Evolutionary conservation across 2,113 vertebrate species (phyloP), one percentile per base, ranked within the genome.

Genomic region (Hemichromis elongatus): DNA sequence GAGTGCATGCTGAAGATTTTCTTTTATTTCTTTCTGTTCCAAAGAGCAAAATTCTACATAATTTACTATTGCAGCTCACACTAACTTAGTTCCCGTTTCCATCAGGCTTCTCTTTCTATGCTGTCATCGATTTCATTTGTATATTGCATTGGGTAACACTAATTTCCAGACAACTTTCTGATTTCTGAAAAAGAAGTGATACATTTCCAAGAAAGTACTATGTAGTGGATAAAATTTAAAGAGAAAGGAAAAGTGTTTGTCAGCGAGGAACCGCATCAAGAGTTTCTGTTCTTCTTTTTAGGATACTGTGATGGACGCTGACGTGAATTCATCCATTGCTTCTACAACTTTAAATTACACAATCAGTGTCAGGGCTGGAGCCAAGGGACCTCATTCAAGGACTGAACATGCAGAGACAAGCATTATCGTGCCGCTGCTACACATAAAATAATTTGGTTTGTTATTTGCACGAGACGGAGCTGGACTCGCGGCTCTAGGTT

Each of bases 91-190:
- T 75, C 42, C 47, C 42, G 1, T 30, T 13, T 0, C 16, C 68
- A 50, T n/a, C 9, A 50, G 12, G 26, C 9, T 50, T 75, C 68
- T 45, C 16, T 30, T 50, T 45, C 47, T 47, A 47, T 50, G 9
- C 42, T n/a, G 68, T 50, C 45, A 75, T 50, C 13, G 68, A 75
- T 75, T 75, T 75, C 26, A 50, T 50, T 50, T 28, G 14, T 50
- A 50, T 75, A 8, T 75, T 50, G 26, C 68, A 50, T 50, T 75
- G 42, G 16, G 42, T 50, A 75, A 50, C 24, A 73, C 68, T 73
- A 19, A 28, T 73, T 73, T 28, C 42, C 16, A 50, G 68, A 28
- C 42, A 75, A 50, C 16, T 13, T 75, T 10, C 2, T 13, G 18
- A 50, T 13, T 50, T 75, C 26, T 75, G 42, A 75, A 50, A 75